Percentiles rank a stretch among this genome's conserved stretches.
Evolutionary conservation across 2,113 vertebrate genomes (phyloP).

Genomic region (Martes martes): DNA sequence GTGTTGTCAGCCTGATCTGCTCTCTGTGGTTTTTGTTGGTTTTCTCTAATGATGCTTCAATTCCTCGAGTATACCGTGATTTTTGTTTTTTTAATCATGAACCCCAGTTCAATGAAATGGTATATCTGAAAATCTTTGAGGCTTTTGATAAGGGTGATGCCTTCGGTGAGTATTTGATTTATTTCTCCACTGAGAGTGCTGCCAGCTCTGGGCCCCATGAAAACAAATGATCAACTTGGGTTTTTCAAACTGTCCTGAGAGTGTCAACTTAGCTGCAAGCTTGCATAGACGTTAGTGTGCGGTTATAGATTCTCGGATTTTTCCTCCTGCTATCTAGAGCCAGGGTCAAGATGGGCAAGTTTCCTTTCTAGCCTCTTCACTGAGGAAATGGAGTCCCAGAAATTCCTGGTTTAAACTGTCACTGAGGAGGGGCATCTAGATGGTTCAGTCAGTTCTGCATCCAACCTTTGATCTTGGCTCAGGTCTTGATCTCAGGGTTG

Average conservation of each 20-base stretch:
- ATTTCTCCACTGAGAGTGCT: background rate
- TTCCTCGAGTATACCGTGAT: background rate
- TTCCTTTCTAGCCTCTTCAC: background rate
- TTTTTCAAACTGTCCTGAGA: background rate
- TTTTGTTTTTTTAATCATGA: background rate
- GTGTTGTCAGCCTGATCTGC: background rate
- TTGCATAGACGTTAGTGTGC: background rate
- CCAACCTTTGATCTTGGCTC: background rate
- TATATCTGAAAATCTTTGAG: background rate
- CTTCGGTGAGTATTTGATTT: background rate
- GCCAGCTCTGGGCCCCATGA: background rate
- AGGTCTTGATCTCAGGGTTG: background rate
- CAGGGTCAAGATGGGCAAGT: background rate
- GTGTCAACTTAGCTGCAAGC: background rate
- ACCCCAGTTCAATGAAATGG: background rate
- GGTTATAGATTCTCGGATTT: background rate
- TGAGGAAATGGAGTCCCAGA: background rate
- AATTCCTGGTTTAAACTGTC: background rate
- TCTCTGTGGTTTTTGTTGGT: background rate
- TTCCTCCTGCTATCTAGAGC: background rate
- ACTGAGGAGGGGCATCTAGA: background rate
- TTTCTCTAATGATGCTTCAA: background rate
- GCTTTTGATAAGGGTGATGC: background rate
- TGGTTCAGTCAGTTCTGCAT: background rate
- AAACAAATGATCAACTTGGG: background rate